phyloP scores from a whole-genome alignment of 2,888 invertebrate species.

The Arrhopalites spinosus region DNA sequence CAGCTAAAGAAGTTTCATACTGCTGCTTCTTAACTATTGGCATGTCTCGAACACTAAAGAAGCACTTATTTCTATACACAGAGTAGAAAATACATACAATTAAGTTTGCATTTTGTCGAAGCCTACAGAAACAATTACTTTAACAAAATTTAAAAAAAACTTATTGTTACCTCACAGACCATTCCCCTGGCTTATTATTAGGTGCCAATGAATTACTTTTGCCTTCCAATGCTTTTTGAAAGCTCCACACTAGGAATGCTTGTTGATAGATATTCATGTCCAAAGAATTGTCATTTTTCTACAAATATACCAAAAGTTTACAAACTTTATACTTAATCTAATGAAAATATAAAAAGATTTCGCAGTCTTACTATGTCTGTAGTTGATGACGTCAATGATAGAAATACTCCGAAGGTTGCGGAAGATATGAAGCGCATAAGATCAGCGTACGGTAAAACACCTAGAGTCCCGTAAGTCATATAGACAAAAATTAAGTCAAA shows the following conservation, averaged over 20 bases:
- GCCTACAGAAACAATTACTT: background rate
- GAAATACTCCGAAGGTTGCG: constrained; percentile 73
- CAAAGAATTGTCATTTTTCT: constrained; percentile 51
- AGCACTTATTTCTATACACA: constrained; percentile 63
- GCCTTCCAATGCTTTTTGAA: constrained; percentile 62
- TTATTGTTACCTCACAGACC: constrained; percentile 57
- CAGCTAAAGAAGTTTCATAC: constrained; percentile 67
- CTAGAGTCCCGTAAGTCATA: too few species aligned
- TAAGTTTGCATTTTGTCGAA: background rate
- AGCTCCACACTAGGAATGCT: constrained; percentile 68
- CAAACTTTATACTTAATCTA: background rate
- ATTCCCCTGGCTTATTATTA: constrained; percentile 57
- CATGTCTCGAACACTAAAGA: constrained; percentile 65
- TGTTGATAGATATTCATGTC: constrained; percentile 67
- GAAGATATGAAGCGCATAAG: constrained; percentile 73
- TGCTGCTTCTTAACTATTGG: constrained; percentile 70
- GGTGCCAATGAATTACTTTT: constrained; percentile 55
- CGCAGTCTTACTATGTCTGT: constrained; percentile 60
- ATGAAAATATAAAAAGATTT: constrained; percentile 6
- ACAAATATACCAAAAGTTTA: constrained; percentile 10
- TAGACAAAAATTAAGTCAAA: too few species aligned
- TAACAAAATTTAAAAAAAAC: background rate
- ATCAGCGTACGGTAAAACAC: constrained; percentile 71
- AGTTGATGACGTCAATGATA: constrained; percentile 65
- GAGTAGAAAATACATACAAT: background rate